These are phyloP conservation scores for Cephus sareptanus DNA, from an alignment of 2,888 invertebrate species.

Conservation along the genomic window DNA sequence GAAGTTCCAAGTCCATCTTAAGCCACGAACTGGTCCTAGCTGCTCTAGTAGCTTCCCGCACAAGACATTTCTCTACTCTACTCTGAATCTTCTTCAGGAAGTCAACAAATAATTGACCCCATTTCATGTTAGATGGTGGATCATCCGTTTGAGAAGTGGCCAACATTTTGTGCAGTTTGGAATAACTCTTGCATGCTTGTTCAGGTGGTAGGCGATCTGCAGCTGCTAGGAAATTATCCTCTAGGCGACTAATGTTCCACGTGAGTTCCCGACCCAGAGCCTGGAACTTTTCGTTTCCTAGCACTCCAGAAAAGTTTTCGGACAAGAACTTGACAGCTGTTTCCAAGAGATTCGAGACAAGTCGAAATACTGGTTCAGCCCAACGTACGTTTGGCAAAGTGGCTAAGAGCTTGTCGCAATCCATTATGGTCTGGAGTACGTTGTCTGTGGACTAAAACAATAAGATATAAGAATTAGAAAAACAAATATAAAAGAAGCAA, in stretches of 20 bases:
- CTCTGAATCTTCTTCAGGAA: constrained; percentile 73
- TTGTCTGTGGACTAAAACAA: constrained; percentile 76
- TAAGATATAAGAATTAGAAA: constrained; percentile 12
- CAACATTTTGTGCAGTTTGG: constrained; percentile 61
- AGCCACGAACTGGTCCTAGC: constrained; percentile 75
- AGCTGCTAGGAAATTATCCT: constrained; percentile 82
- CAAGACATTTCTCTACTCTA: constrained; percentile 78
- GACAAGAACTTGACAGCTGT: constrained; percentile 84
- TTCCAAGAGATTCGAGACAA: constrained; percentile 84
- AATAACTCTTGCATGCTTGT: constrained; percentile 84
- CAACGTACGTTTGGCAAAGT: constrained; percentile 84
- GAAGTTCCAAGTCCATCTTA: constrained; percentile 72
- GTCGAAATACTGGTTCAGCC: constrained; percentile 82
- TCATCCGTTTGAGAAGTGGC: constrained; percentile 50
- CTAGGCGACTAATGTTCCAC: constrained; percentile 80
- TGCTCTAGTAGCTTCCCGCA: constrained; percentile 76
- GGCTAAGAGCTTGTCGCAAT: constrained; percentile 84
- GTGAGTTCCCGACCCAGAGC: constrained; percentile 77
- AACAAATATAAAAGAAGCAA: constrained; percentile 17
- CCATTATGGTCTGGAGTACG: constrained; percentile 84
- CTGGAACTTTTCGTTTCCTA: constrained; percentile 75
- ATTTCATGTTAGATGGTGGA: constrained; percentile 65
- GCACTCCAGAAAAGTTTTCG: constrained; percentile 80
- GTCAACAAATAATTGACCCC: constrained; percentile 70
- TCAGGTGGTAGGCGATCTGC: constrained; percentile 84